Percentiles rank a stretch among this genome's conserved stretches.
Evolutionary conservation across 64 coral and sea anemone species (phyloP).

Genomic region (Actinia tenebrosa): DNA sequence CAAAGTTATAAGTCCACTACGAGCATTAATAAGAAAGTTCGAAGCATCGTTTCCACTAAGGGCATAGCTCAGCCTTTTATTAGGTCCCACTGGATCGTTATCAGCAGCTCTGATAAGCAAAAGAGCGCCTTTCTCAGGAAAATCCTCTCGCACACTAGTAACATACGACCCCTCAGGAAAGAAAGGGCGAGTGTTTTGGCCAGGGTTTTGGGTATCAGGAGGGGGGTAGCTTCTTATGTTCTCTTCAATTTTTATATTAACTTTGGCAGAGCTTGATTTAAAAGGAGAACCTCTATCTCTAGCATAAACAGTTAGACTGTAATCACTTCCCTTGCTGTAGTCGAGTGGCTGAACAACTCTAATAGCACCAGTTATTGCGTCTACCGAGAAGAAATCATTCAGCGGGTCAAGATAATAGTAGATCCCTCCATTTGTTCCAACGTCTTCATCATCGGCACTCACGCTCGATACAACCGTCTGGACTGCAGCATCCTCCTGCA

Average conservation of each 20-base stretch:
- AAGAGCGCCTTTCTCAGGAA: conserved; percentile 60
- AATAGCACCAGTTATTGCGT: conserved; percentile 70
- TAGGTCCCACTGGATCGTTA: conserved; percentile 57
- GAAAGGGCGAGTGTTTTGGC: conserved; percentile 44
- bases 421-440: conserved; percentile 72
- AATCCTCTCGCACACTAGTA: conserved; percentile 80
- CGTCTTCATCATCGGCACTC: conserved; percentile 60
- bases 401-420: conserved; percentile 46
- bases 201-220: conserved; percentile 12
- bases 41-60: conserved; percentile 25
- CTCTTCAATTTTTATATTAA: conserved; percentile 16
- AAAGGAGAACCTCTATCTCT: conserved; percentile 45
- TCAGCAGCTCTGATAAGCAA: conserved; percentile 62
- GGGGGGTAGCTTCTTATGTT: conserved; percentile 54
- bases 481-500: conserved; percentile 44
- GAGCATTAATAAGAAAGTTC: conserved; percentile 32
- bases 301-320: conserved; percentile 40
- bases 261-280: neutral
- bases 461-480: conserved; percentile 48
- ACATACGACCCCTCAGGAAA: conserved; percentile 64
- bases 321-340: conserved; percentile 12
- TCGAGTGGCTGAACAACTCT: conserved; percentile 45
- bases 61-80: conserved; percentile 30
- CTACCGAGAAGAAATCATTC: conserved; percentile 46
- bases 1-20: conserved; percentile 64